Conservation (phyloP, 2,797 vertebrate genomes). For the Phrynocephalus guinanensis region DNA sequence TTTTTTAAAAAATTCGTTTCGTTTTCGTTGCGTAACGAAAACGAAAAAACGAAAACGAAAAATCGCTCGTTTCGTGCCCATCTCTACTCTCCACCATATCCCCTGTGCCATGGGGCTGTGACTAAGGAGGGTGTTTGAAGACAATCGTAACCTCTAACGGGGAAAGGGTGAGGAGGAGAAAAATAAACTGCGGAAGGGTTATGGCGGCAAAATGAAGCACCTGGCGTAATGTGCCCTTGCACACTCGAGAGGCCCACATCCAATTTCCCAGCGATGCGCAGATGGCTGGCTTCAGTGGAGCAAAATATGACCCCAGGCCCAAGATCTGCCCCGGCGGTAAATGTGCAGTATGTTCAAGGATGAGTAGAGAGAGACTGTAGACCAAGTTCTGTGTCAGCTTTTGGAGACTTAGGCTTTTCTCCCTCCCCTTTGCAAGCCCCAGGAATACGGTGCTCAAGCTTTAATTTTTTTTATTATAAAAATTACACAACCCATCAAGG, state of each 20-base stretch:
- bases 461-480: constrained; percentile 69
- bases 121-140: background rate
- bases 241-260: constrained; percentile 28
- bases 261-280: constrained; percentile 17
- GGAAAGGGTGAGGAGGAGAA: background rate
- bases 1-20: no score
- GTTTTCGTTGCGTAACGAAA: no score
- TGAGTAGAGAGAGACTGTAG: background rate
- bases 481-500: constrained; percentile 53
- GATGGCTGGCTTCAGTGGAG: constrained; percentile 25
- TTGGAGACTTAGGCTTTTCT: constrained; percentile 53
- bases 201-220: no score
- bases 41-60: no score
- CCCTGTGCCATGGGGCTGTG: background rate
- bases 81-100: background rate
- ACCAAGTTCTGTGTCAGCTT: constrained; percentile 61
- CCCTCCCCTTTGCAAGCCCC: constrained; percentile 19
- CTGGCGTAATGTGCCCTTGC: background rate
- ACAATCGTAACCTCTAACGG: background rate
- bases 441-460: constrained; percentile 41
- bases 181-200: no score
- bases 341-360: background rate
- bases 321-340: background rate
- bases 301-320: constrained; percentile 32
- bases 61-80: no score